Percentiles rank a stretch among this genome's conserved stretches.
These are phyloP conservation scores for Trissolcus brochymenae DNA, from an alignment of 2,888 invertebrate genomes.

Conservation along the genomic window DNA sequence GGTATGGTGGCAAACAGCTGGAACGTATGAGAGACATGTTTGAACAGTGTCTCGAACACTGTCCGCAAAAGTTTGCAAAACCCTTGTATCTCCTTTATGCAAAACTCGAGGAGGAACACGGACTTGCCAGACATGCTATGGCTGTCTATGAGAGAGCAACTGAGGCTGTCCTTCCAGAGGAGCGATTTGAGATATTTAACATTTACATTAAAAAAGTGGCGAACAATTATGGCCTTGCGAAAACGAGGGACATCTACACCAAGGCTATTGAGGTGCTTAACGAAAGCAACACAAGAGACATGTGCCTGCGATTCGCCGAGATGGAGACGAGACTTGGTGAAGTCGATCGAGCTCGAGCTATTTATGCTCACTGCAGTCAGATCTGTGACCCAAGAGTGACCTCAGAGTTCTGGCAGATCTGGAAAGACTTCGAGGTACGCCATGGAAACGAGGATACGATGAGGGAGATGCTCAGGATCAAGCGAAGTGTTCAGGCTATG, in stretches of 20 bases:
- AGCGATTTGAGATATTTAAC: constrained; percentile 94
- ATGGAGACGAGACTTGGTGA: constrained; percentile 99
- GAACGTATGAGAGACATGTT: constrained; percentile 98
- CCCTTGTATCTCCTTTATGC: constrained; percentile 96
- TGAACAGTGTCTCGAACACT: constrained; percentile 97
- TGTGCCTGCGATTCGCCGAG: constrained; percentile 97
- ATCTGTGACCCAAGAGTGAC: constrained; percentile 98
- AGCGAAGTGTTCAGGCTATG: constrained; percentile 97
- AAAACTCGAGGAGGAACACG: constrained; percentile 98
- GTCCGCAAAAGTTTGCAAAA: constrained; percentile 97
- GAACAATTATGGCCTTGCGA: constrained; percentile 97
- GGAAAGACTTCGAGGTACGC: constrained; percentile 99
- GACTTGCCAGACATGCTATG: constrained; percentile 98
- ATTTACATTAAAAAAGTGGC: constrained; percentile 99
- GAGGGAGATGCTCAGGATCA: constrained; percentile 98
- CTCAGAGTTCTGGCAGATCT: constrained; percentile 97
- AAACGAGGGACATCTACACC: constrained; percentile 98
- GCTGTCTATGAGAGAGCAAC: constrained; percentile 98
- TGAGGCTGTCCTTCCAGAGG: constrained; percentile 91
- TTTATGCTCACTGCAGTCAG: constrained; percentile 98
- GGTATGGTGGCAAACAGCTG: constrained; percentile 96
- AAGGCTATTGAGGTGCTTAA: constrained; percentile 96
- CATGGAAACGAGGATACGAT: constrained; percentile 99
- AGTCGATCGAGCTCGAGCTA: constrained; percentile 96
- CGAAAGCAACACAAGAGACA: constrained; percentile 93